phyloP scores from a whole-genome alignment of 2,797 vertebrate genomes.

The Chelmon rostratus region DNA sequence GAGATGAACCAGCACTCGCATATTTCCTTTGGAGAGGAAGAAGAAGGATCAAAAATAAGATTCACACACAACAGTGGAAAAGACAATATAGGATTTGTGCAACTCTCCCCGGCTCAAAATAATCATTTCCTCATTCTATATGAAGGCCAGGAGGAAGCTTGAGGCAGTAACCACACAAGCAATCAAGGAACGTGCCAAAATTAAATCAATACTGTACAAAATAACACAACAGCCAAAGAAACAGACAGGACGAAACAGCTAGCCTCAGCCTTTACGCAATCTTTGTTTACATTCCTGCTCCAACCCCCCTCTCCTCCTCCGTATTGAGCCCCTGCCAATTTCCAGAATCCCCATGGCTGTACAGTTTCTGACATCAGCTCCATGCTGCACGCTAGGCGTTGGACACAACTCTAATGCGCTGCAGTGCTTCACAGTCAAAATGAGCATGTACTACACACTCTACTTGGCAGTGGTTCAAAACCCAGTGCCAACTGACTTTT shows the following conservation, averaged over 20 bases:
- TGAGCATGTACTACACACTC: slow-evolving; percentile 63
- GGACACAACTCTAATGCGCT: slow-evolving; percentile 72
- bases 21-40: slow-evolving; percentile 15
- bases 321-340: slow-evolving; percentile 77
- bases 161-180: neutral
- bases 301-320: slow-evolving; percentile 51
- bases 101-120: neutral
- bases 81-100: slow-evolving; percentile 24
- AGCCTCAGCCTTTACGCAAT: slow-evolving; percentile 78
- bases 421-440: slow-evolving; percentile 70
- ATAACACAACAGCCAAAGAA: slow-evolving; percentile 20
- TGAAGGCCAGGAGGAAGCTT: slow-evolving; percentile 16
- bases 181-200: slow-evolving; percentile 8
- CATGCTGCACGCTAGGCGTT: slow-evolving; percentile 53
- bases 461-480: slow-evolving; percentile 80
- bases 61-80: slow-evolving; percentile 18
- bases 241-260: slow-evolving; percentile 49
- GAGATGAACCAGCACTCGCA: neutral
- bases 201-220: slow-evolving; percentile 17
- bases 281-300: slow-evolving; percentile 86
- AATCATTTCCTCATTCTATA: slow-evolving; percentile 40
- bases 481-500: slow-evolving; percentile 41
- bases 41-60: slow-evolving; percentile 4
- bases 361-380: slow-evolving; percentile 78
- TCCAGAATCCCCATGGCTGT: slow-evolving; percentile 78